Percentiles rank a stretch among this genome's conserved stretches.
phyloP scores from a whole-genome alignment of 2,797 vertebrate species.

The Clarias platycephalus region DNA sequence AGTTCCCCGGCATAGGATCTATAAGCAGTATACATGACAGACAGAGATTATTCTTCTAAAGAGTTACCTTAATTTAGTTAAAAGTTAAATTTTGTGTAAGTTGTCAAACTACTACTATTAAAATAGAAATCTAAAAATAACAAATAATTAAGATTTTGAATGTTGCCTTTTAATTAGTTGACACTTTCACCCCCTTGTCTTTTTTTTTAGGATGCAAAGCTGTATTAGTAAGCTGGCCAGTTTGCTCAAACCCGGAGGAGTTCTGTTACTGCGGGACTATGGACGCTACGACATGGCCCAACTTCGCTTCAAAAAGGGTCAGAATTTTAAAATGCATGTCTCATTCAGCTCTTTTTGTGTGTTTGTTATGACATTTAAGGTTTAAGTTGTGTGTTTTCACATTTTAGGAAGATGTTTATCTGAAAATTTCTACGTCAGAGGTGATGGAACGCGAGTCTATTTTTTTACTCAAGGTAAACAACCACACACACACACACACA shows the following conservation, averaged over 20 bases:
- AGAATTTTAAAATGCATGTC: conserved; percentile 18
- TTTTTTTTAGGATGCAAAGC: conserved; percentile 77
- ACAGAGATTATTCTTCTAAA: no score
- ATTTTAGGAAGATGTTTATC: conserved; percentile 88
- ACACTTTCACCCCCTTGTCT: no score
- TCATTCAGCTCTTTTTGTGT: background rate
- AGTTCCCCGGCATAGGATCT: no score
- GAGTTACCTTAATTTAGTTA: background rate
- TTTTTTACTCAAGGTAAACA: conserved; percentile 95
- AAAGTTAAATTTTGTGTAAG: background rate
- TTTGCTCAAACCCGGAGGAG: conserved; percentile 88
- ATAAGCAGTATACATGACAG: no score
- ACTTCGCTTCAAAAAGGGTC: conserved; percentile 97
- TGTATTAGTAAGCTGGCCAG: conserved; percentile 78
- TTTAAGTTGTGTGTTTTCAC: background rate
- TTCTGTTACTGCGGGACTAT: conserved; percentile 92
- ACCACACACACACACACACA: conserved; percentile 9
- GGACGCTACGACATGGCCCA: conserved; percentile 97
- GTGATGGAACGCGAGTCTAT: conserved; percentile 96
- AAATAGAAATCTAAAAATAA: background rate
- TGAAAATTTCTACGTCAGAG: conserved; percentile 96
- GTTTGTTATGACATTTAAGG: background rate
- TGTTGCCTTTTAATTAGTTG: background rate
- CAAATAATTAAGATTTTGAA: background rate
- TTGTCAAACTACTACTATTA: background rate